Conservation (phyloP, 2,113 vertebrate species). For the Urocitellus parryii region DNA sequence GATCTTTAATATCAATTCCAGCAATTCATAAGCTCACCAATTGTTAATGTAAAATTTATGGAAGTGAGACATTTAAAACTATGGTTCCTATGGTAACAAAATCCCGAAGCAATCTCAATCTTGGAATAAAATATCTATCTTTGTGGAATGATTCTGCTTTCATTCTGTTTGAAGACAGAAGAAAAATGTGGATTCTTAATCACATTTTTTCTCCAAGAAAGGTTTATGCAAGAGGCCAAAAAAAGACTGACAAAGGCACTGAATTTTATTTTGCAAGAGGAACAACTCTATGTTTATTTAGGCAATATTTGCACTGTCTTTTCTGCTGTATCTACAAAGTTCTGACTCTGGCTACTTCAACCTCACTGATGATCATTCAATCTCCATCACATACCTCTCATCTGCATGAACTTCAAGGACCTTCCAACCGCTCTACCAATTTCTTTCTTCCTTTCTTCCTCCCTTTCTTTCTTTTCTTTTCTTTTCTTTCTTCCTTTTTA, state of each 20-base stretch:
- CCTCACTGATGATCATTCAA: neutral
- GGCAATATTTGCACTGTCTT: neutral
- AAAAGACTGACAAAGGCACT: neutral
- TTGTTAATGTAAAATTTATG: slow-evolving; percentile 56
- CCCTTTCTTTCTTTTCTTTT: no score
- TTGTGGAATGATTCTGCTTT: neutral
- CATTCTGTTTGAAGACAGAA: neutral
- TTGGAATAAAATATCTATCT: neutral
- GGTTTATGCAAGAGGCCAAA: neutral
- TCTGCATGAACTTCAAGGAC: neutral
- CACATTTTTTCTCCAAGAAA: neutral
- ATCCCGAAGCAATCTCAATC: neutral
- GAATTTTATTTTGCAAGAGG: neutral
- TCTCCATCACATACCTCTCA: neutral
- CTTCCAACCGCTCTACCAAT: neutral
- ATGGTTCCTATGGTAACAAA: neutral
- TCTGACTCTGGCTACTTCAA: neutral
- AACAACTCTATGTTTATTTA: neutral
- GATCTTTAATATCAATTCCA: neutral
- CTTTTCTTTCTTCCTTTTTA: no score
- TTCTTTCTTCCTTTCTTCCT: neutral
- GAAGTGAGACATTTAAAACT: slow-evolving; percentile 16
- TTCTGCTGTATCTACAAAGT: neutral
- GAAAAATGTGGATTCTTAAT: neutral
- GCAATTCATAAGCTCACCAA: neutral